Base-by-base conservation (phyloP, 1,140 invertebrate species). In the Mactra quadrangularis region DNA sequence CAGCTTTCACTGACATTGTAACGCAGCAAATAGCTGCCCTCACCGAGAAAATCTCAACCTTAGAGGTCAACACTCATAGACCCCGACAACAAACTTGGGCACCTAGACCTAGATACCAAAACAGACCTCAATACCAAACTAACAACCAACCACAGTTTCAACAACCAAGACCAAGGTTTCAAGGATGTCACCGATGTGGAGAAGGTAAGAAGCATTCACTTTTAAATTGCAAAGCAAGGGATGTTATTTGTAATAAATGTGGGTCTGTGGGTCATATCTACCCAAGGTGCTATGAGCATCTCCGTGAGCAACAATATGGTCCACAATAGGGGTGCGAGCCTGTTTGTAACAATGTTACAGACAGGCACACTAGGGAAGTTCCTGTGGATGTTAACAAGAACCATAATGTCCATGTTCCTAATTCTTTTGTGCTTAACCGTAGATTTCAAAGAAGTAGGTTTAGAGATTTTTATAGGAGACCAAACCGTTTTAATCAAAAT, bases 251-350 rank as follows among this genome's bases (percentile, higher is more conserved):
- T 66, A 66, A 66, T 45, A 22, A 45, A 29, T 66, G 62, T 35
- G 38, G 38, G 38, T 41, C 38, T 22, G 7, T 22, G 11, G 62
- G 62, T 47, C 62, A 66, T 66, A 7, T 66, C 1, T 66, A 66
- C 22, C 62, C 9, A 11, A 41, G 7, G 3, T 66, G 62, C 25
- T 11, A 1, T 7, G 25, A 45, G 25, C 13, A 33, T 19, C 1
- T 45, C 1, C 31, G 25, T 35, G 35, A 45, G 9, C 22, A 75
- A 19, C 13, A n/a, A n/a, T n/a, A n/a, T n/a, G n/a, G n/a, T n/a
- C n/a, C 19, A 22, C 66, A 84, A n/a, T 84, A 84, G 82, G 82
- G 74, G 60, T n/a, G 17, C 82, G 82, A 70, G 81, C 60, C 81
- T 83, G 71, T 75, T 35, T 68, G 35, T 68, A 35, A 38, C n/a